Base-by-base conservation (phyloP, 2,888 invertebrate genomes). In the Thera obeliscata region DNA sequence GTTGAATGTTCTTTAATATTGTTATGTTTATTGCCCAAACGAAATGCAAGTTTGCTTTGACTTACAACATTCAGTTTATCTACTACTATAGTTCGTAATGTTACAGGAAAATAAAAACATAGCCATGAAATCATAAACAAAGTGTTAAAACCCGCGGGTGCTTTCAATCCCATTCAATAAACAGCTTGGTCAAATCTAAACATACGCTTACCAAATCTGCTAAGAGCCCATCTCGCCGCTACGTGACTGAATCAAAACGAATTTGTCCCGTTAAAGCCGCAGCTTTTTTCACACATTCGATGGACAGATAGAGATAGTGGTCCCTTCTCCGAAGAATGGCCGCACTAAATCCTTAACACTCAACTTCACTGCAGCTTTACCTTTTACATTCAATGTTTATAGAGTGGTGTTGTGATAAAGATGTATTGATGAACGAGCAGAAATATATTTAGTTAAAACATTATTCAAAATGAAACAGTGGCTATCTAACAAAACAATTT, bases 221-320 rank as follows among this genome's bases (percentile, higher is more conserved):
- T 88, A 88, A 92, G 86, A 89, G 86, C 87, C 88, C 87, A 90
- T 91, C 86, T 85, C 77, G 77, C 71, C 81, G 80, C 82, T 86
- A 91, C 90, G 91, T 90, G 93, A 93, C 91, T 87, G 88, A 92
- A 88, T 90, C 87, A 87, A 85, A 89, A 86, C 87, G 91, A 87
- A 91, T 93, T 92, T 91, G 90, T 93, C 89, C 86, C 82, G 81
- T 85, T 87, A 90, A 91, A 92, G 87, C 91, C 89, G 81, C 84
- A 84, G 87, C 85, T 86, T 89, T 87, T 88, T 89, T 88, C 88
- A 82, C 87, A 86, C 89, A 87, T 87, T 84, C 88, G 90, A 90
- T 89, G 87, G 88, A 85, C 85, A 88, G 87, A 88, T 88, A 87
- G 84, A 90, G 91, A 91, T 90, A 91, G 89, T 81, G 82, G 90